These are phyloP conservation scores for Rhabdophis nuchalis DNA, from an alignment of 2,797 vertebrate genomes.

Conservation along the genomic window DNA sequence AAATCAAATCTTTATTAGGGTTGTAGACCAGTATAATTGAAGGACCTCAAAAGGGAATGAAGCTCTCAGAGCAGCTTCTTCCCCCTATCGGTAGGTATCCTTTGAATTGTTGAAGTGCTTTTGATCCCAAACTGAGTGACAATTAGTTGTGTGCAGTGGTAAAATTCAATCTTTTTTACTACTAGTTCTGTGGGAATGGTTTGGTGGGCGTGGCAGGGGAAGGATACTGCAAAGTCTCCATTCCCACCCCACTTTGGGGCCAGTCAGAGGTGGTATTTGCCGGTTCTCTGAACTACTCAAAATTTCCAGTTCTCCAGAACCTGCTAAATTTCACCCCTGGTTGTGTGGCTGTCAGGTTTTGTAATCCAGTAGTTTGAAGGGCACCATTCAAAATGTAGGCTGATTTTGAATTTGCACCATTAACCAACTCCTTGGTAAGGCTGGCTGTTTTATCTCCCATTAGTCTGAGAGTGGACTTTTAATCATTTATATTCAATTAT, in stretches of 20 bases:
- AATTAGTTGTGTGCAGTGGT: not conserved
- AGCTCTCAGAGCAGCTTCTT: not conserved
- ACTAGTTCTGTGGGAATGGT: too few species aligned
- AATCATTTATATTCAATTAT: not conserved
- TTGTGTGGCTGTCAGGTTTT: not conserved
- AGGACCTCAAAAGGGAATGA: not conserved
- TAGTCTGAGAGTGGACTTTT: not conserved
- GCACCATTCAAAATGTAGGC: not conserved
- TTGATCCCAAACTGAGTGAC: not conserved
- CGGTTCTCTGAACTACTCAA: too few species aligned
- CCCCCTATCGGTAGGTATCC: not conserved
- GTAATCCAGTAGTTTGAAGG: not conserved
- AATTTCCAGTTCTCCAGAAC: too few species aligned
- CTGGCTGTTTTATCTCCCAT: not conserved
- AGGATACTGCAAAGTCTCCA: too few species aligned
- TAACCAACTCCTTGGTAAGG: not conserved
- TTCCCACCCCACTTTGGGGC: too few species aligned
- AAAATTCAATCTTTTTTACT: too few species aligned
- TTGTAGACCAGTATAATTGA: not conserved
- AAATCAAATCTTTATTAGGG: not conserved
- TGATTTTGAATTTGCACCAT: not conserved
- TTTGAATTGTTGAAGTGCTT: not conserved
- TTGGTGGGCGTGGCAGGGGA: too few species aligned
- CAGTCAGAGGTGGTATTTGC: too few species aligned
- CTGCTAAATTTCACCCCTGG: too few species aligned